phyloP scores from a whole-genome alignment of 2,797 vertebrate genomes.

The Heterohyrax brucei region DNA sequence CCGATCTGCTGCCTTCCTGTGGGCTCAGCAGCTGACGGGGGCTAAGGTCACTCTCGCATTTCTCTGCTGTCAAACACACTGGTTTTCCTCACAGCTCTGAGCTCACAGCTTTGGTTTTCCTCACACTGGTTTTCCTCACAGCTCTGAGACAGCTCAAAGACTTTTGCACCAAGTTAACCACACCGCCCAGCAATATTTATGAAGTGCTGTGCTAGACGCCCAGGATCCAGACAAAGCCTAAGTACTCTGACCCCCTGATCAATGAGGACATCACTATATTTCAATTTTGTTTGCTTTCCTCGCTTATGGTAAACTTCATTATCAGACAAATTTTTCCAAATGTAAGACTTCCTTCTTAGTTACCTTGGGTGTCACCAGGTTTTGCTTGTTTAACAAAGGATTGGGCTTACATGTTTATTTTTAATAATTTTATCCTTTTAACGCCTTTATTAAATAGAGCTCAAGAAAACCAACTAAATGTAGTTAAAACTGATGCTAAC shows the following conservation, averaged over 20 bases:
- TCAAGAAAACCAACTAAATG: conserved; percentile 18
- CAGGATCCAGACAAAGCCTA: not conserved
- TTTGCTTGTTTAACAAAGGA: conserved; percentile 33
- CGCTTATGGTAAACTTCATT: not conserved
- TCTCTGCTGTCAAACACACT: conserved; percentile 22
- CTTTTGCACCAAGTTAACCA: conserved; percentile 6
- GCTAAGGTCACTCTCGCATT: not conserved
- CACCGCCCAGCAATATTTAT: not conserved
- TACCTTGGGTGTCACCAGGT: not conserved
- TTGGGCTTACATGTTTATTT: not conserved
- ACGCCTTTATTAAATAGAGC: conserved; percentile 18
- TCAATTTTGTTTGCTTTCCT: conserved; percentile 27
- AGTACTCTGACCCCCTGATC: not conserved
- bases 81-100: not conserved
- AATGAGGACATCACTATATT: conserved; percentile 5
- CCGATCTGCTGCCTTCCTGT: not conserved
- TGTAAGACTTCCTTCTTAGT: not conserved
- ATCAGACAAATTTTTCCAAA: conserved; percentile 18
- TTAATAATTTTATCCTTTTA: conserved; percentile 37
- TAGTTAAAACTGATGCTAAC: not conserved
- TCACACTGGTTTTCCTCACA: not conserved
- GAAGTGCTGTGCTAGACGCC: not conserved
- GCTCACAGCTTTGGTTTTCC: not conserved
- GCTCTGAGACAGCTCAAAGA: not conserved
- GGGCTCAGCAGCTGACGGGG: not conserved